phyloP scores from a whole-genome alignment of 2,888 invertebrate species.

The Palloptera scutellata region DNA sequence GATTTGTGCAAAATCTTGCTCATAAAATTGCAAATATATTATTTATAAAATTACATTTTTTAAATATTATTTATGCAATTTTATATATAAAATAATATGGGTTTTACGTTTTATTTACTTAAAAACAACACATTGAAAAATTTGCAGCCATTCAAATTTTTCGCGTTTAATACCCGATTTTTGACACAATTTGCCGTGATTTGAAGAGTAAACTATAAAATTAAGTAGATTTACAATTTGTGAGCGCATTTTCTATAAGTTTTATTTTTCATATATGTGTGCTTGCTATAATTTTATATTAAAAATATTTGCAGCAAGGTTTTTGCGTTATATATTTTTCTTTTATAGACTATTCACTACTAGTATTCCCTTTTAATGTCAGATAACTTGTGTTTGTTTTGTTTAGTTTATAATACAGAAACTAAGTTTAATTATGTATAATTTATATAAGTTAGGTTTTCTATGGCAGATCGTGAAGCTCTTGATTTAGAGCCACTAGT shows the following conservation, averaged over 20 bases:
- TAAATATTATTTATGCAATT: constrained; percentile 1
- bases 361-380: constrained; percentile 57
- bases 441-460: constrained; percentile 11
- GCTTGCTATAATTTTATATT: constrained; percentile 6
- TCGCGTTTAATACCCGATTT: constrained; percentile 44
- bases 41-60: background rate
- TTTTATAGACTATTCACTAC: constrained; percentile 14
- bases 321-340: constrained; percentile 6
- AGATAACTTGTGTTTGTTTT: constrained; percentile 48
- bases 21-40: no score
- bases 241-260: constrained; percentile 36
- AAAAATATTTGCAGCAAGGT: constrained; percentile 26
- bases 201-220: background rate
- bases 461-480: constrained; percentile 10
- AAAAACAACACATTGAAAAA: constrained; percentile 50
- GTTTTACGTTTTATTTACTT: constrained; percentile 48
- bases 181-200: constrained; percentile 10
- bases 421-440: constrained; percentile 23
- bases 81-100: constrained; percentile 24
- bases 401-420: constrained; percentile 13
- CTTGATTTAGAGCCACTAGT: background rate
- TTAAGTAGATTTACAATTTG: constrained; percentile 28
- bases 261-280: constrained; percentile 7
- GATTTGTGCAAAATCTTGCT: constrained; percentile 22
- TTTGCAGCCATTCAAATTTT: constrained; percentile 65